These are phyloP conservation scores for Apeira syringaria DNA, from an alignment of 2,888 invertebrate species.

Conservation along the genomic window DNA sequence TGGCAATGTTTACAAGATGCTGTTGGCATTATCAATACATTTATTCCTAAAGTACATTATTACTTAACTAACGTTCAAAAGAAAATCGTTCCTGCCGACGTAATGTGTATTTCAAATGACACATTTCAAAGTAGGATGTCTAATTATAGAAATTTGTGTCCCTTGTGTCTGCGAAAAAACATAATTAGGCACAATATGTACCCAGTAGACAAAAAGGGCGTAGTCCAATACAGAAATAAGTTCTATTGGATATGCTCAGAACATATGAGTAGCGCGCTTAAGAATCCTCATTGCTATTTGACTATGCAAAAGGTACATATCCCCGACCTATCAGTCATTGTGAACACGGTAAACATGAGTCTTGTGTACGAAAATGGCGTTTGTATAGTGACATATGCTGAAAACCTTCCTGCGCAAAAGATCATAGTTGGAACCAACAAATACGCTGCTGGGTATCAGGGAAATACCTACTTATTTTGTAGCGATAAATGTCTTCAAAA, in stretches of 20 bases:
- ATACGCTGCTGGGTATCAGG: constrained; percentile 73
- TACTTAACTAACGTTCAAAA: constrained; percentile 76
- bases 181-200: constrained; percentile 60
- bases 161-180: constrained; percentile 77
- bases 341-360: constrained; percentile 59
- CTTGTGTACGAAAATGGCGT: constrained; percentile 79
- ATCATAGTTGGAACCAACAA: constrained; percentile 67
- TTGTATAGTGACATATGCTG: constrained; percentile 85
- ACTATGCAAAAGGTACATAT: constrained; percentile 41
- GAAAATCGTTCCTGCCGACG: constrained; percentile 71
- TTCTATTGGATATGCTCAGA: constrained; percentile 85
- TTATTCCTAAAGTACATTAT: constrained; percentile 69
- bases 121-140: constrained; percentile 78
- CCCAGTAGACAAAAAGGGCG: constrained; percentile 78
- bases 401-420: constrained; percentile 73
- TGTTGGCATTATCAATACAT: constrained; percentile 53
- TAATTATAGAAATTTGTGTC: constrained; percentile 81
- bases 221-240: constrained; percentile 78
- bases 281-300: constrained; percentile 66
- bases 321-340: constrained; percentile 79
- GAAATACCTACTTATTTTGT: constrained; percentile 83
- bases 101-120: constrained; percentile 82
- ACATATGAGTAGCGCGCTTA: constrained; percentile 75
- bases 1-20: constrained; percentile 82
- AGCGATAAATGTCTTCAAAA: constrained; percentile 68